These are phyloP conservation scores for Hemiprocne comata DNA, from an alignment of 2,113 vertebrate genomes.

Conservation along the genomic window DNA sequence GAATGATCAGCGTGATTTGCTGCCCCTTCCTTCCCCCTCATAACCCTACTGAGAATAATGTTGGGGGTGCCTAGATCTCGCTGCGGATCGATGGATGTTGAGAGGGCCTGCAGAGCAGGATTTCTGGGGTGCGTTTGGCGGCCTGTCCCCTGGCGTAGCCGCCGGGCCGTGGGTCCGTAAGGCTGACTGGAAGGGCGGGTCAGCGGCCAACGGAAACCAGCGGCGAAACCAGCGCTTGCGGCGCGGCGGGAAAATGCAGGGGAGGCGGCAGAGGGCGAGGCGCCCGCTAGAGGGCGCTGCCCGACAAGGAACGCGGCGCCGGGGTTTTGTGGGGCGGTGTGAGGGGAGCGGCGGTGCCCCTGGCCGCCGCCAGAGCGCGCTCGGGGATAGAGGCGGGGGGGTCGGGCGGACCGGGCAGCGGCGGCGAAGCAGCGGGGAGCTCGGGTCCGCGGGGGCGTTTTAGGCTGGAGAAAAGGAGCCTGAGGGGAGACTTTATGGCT, in stretches of 20 bases:
- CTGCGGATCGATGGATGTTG: not conserved
- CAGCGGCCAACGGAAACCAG: too few species aligned
- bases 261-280: not conserved
- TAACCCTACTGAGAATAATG: accelerated
- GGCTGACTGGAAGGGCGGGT: not conserved
- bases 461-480: too few species aligned
- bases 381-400: too few species aligned
- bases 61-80: accelerated
- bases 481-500: too few species aligned
- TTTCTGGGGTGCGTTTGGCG: accelerated
- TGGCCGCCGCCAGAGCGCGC: too few species aligned
- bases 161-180: too few species aligned
- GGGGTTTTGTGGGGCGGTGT: too few species aligned
- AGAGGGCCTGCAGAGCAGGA: accelerated
- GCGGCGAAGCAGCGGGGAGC: too few species aligned
- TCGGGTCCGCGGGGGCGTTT: too few species aligned
- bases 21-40: not conserved
- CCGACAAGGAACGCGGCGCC: not conserved
- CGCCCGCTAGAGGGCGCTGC: not conserved
- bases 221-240: too few species aligned
- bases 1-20: accelerated
- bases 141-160: too few species aligned
- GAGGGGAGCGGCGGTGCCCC: accelerated
- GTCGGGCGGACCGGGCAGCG: too few species aligned
- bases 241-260: not conserved